phyloP scores from a whole-genome alignment of 2,888 invertebrate genomes.

The Cyclophora punctaria region DNA sequence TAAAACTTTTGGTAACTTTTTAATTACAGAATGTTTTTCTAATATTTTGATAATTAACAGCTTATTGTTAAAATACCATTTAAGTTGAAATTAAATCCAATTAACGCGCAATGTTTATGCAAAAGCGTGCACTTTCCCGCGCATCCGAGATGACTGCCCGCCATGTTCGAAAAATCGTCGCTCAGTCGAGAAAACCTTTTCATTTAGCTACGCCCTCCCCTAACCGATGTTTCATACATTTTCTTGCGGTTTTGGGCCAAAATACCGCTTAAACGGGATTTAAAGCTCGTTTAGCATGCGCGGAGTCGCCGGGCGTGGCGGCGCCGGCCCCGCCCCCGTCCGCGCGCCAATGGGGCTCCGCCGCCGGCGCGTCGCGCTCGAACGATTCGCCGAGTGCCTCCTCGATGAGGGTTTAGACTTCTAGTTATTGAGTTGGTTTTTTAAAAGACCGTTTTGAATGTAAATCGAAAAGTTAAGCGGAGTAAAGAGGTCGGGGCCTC shows the following conservation, averaged over 20 bases:
- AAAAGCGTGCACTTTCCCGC: constrained; percentile 57
- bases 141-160: constrained; percentile 56
- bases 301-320: constrained; percentile 46
- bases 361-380: constrained; percentile 38
- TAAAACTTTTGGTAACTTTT: too few relatives aligned
- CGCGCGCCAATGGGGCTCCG: constrained; percentile 38
- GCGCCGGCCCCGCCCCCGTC: constrained; percentile 35
- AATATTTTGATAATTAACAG: too few relatives aligned
- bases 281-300: constrained; percentile 72
- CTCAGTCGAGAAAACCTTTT: constrained; percentile 67
- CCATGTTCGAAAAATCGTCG: constrained; percentile 58
- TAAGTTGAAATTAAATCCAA: background rate
- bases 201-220: constrained; percentile 71
- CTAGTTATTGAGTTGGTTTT: constrained; percentile 68
- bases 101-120: constrained; percentile 4
- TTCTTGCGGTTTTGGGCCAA: constrained; percentile 72
- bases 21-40: too few relatives aligned
- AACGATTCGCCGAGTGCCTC: constrained; percentile 56
- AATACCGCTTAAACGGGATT: constrained; percentile 73
- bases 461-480: constrained; percentile 74
- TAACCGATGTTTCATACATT: constrained; percentile 67
- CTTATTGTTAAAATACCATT: too few relatives aligned
- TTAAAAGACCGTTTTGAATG: constrained; percentile 73
- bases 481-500: constrained; percentile 61
- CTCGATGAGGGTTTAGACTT: constrained; percentile 54